A percentile compares a stretch with the other conserved stretches of the same genome.
Evolutionary conservation across 1,140 invertebrate species (phyloP).

Genomic region (Ridgeia piscesae): DNA sequence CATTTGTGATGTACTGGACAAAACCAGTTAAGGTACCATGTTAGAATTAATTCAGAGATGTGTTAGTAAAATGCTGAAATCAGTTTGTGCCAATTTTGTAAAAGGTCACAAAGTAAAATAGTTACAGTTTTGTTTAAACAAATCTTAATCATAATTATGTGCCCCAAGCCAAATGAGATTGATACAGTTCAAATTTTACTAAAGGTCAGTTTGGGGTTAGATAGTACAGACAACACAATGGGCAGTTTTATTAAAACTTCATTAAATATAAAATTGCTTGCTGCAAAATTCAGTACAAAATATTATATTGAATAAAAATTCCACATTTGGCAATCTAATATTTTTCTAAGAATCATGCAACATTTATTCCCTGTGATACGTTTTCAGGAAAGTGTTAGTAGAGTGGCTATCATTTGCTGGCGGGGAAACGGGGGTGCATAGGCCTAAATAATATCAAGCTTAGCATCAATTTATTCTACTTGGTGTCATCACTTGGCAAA

Average conservation of each 20-base stretch:
- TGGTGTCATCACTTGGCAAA: too few species aligned
- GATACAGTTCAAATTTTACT: neutral
- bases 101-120: neutral
- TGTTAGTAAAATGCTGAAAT: too few species aligned
- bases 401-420: neutral
- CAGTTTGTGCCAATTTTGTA: too few species aligned
- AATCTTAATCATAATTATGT: neutral
- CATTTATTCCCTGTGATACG: neutral
- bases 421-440: too few species aligned
- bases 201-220: neutral
- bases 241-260: neutral
- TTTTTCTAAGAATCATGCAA: neutral
- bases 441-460: too few species aligned
- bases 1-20: too few species aligned
- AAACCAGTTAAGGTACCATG: too few species aligned
- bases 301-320: neutral
- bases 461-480: too few species aligned
- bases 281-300: neutral
- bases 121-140: neutral
- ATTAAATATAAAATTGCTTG: neutral
- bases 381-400: neutral
- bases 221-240: neutral
- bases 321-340: neutral
- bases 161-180: neutral
- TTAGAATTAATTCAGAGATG: too few species aligned